Percentiles rank a stretch among this genome's conserved stretches.
Evolutionary conservation across 1,140 invertebrate species (phyloP).

Genomic region (Drosophila nigromelanica): DNA sequence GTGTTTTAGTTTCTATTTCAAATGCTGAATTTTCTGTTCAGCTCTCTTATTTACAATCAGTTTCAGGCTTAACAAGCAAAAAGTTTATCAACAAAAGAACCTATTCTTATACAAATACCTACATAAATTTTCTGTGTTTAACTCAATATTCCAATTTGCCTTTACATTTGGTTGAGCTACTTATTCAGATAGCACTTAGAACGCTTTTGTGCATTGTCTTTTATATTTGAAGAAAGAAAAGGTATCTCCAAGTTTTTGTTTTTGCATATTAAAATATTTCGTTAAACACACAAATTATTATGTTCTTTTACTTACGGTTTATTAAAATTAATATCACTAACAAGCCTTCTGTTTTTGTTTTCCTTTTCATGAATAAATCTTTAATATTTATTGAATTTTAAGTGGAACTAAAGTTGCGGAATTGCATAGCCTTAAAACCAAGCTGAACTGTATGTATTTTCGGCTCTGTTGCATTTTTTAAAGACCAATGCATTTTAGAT

Average conservation of each 20-base stretch:
- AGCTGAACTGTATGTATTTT: constrained; percentile 3
- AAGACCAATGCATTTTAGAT: not conserved
- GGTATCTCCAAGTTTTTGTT: not conserved
- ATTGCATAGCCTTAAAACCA: constrained; percentile 1
- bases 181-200: too few species aligned
- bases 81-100: constrained; percentile 4
- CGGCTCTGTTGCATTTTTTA: not conserved
- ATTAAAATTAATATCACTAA: constrained; percentile 82
- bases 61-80: constrained; percentile 25
- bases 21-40: constrained; percentile 24
- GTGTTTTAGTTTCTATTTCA: constrained; percentile 23
- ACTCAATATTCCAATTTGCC: constrained; percentile 11
- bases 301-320: not conserved
- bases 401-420: not conserved
- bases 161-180: not conserved
- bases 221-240: not conserved
- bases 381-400: not conserved
- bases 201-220: not conserved
- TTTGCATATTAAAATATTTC: constrained; percentile 9
- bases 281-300: constrained; percentile 9
- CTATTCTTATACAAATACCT: constrained; percentile 2
- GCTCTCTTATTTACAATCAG: constrained; percentile 36
- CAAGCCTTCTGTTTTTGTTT: constrained; percentile 53
- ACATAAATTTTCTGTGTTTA: constrained; percentile 7
- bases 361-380: constrained; percentile 7